phyloP scores from a whole-genome alignment of 2,888 invertebrate species.

The Drosophila diplacantha region DNA sequence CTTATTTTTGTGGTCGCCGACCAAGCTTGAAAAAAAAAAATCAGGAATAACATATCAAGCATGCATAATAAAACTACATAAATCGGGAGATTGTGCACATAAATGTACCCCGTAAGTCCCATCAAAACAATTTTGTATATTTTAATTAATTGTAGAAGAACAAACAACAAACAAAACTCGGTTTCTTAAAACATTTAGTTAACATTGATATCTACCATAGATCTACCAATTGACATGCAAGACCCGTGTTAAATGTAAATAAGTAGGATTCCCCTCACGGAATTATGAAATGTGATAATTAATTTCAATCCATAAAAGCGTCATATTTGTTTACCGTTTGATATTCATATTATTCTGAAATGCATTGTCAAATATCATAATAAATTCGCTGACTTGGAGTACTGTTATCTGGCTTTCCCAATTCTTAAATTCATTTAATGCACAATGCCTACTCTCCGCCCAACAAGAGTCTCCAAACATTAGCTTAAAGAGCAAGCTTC shows the following conservation, averaged over 20 bases:
- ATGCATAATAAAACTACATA: conserved; percentile 60
- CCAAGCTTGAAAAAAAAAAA: conserved; percentile 15
- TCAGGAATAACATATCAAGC: conserved; percentile 35
- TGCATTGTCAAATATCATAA: neutral
- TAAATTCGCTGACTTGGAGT: neutral
- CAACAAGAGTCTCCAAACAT: neutral
- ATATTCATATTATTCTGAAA: neutral
- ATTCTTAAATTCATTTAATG: neutral
- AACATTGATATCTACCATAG: neutral
- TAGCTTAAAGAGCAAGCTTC: conserved; percentile 16
- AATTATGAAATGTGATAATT: neutral
- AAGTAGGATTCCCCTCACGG: neutral
- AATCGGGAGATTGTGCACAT: conserved; percentile 34
- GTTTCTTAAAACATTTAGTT: neutral
- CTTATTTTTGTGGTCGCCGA: conserved; percentile 44
- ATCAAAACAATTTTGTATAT: neutral
- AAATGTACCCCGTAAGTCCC: no score
- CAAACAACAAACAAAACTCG: neutral
- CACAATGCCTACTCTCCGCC: neutral
- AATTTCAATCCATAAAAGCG: neutral
- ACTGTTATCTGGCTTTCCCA: neutral
- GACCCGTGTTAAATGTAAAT: neutral
- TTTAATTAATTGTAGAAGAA: no score
- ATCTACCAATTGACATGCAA: no score
- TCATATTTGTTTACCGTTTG: neutral